phyloP scores from a whole-genome alignment of 2,888 invertebrate species.

The Cremastobaeus sp. region DNA sequence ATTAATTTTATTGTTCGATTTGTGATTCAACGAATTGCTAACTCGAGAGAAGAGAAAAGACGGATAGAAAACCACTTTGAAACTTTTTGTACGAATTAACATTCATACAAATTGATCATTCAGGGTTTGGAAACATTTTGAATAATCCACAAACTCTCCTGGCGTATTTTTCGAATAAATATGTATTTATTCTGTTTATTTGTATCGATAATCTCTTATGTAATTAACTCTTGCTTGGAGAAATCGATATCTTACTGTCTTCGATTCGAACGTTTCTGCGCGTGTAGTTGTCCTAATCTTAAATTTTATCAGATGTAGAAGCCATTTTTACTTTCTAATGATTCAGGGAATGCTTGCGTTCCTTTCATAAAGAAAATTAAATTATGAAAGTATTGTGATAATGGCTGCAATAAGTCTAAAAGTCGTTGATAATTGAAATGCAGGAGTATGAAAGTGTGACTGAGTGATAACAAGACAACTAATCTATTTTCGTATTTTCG shows the following conservation, averaged over 20 bases:
- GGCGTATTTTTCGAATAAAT: too few relatives aligned
- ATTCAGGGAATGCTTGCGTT: constrained; percentile 13
- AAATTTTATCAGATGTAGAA: background rate
- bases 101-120: too few relatives aligned
- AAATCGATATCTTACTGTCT: background rate
- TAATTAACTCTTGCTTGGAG: background rate
- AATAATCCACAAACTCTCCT: too few relatives aligned
- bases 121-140: too few relatives aligned
- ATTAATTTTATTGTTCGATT: too few relatives aligned
- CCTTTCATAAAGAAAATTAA: constrained; percentile 2
- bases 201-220: background rate
- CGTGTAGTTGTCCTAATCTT: background rate
- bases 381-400: constrained; percentile 26
- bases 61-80: too few relatives aligned
- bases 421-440: constrained; percentile 27
- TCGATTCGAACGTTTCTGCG: constrained; percentile 7
- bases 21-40: too few relatives aligned
- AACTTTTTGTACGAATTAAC: too few relatives aligned
- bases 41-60: too few relatives aligned
- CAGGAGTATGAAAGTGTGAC: too few relatives aligned
- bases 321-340: constrained; percentile 5
- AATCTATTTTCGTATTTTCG: too few relatives aligned
- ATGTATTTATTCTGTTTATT: background rate
- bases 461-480: too few relatives aligned
- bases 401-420: constrained; percentile 34